Base-by-base conservation (phyloP, 2,797 vertebrate genomes). In the Dryobates pubescens region DNA sequence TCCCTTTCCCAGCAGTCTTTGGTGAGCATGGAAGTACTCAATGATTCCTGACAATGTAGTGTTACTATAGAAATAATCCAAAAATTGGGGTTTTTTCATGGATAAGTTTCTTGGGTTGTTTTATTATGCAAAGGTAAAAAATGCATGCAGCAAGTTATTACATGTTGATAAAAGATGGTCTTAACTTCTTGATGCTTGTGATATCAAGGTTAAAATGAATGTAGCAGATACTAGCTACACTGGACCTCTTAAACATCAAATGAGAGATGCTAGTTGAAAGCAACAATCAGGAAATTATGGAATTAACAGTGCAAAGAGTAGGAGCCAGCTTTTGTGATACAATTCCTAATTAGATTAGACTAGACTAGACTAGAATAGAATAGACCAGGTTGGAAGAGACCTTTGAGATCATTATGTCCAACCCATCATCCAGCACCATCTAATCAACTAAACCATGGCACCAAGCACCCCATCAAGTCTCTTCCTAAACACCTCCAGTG, bases 11-110 rank as follows among this genome's bases (percentile, higher is more conserved):
- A 43, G 17, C 1, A 8, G 3, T 17, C 14, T 64, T 26, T 53
- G 23, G 8, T 36, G 16, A 22, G 34, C 47, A 29, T 13, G 0
- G 1, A 83, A 80, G 18, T 16, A 56, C 1, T 0, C 11, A 57
- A 3, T 30, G 7, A 68, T 32, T 84, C 34, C 86, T 68, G 45
- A 38, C 4, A 43, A 72, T 63, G 70, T 29, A 71, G 18, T 41
- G 26, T 63, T 68, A 41, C 34, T 63, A 83, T 1, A 27, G 63
- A 79, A 63, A 23, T 9, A 6, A 1, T 23, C 11, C 22, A 36
- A 47, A 12, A 10, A 12, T 38, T 24, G 6, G 67, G 71, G 79
- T 68, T 59, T 49, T 13, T 71, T 54, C 32, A 27, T 27, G 9
- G 22, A 47, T 62, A 13, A 30, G 5, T 29, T 75, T 71, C 72